Evolutionary conservation across 2,113 vertebrate genomes (phyloP).

Genomic region (Phylloscopus trochiloides): DNA sequence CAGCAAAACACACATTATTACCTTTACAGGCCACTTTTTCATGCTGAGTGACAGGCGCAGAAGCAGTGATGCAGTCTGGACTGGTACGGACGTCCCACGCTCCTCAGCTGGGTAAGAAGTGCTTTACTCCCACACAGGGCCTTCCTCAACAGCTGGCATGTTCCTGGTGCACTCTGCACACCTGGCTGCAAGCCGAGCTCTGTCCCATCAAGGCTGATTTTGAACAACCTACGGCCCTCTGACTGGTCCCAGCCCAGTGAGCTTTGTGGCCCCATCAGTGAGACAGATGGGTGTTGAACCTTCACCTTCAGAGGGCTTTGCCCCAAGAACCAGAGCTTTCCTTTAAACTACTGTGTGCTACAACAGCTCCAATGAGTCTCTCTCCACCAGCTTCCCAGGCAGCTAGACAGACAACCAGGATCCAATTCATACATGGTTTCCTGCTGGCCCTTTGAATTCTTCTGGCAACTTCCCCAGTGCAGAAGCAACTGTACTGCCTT

Average conservation of each 20-base stretch:
- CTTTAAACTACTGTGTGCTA: neutral
- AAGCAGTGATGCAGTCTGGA: constrained; percentile 13
- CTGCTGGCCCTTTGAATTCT: neutral
- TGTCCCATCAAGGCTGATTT: neutral
- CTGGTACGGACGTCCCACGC: rapidly evolving
- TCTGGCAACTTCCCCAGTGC: neutral
- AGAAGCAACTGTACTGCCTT: neutral
- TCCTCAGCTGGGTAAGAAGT: neutral
- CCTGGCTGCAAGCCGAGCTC: neutral
- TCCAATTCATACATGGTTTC: neutral
- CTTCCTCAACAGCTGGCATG: neutral
- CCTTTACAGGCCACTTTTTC: neutral
- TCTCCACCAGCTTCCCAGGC: neutral
- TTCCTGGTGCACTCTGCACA: neutral
- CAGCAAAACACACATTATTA: neutral
- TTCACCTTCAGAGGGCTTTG: neutral
- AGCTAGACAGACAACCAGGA: neutral
- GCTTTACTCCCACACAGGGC: neutral
- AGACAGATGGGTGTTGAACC: rapidly evolving
- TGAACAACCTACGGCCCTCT: neutral
- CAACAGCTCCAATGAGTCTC: neutral
- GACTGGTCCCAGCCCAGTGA: neutral
- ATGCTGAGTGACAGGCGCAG: constrained; percentile 7
- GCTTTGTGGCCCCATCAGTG: neutral
- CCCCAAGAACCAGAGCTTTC: neutral